Evolutionary conservation across 1,140 invertebrate genomes (phyloP), one percentile per base, ranked within the genome.

Genomic region (Habropoda laboriosa): DNA sequence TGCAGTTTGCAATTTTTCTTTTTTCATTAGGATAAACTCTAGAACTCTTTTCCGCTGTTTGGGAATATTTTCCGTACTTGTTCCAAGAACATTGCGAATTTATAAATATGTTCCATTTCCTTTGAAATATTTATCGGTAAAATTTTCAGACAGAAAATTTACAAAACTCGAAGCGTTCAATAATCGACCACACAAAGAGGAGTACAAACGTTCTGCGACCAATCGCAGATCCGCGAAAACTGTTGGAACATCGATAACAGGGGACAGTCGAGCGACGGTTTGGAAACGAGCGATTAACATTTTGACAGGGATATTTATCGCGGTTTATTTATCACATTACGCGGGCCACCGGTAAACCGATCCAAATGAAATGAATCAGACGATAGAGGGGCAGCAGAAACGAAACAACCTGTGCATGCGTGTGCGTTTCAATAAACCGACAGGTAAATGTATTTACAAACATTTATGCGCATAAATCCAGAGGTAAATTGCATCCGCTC

Each of bases 341-440:
- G 35, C n/a, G 21, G 16, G 4, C 18, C 21, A 24, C n/a, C n/a
- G 55, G 45, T 51, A 35, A 78, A 71, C 42, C 55, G 45, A 71
- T 60, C 27, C 67, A 51, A 71, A 71, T 51, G 75, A 51, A 78
- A 78, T 30, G 75, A 78, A 61, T 78, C 45, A 51, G 30, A 35
- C 7, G 21, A n/a, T 21, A 35, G 32, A 35, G 18, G 10, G 35
- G 63, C 12, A n/a, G 18, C 7, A 18, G 51, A 10, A 30, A 6
- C 4, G 63, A 5, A 38, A 27, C 30, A 53, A 42, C 13, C 38
- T 42, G 35, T 32, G 27, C n/a, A 8, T 4, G 30, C 40, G 21
- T 21, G 38, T 66, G 42, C 51, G 64, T 70, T 77, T 77, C 75
- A 40, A 77, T 77, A 77, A 77, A 71, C 75, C 75, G 75, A 61